A percentile compares a stretch with the other conserved stretches of the same genome.
Conservation (phyloP, 1,140 invertebrate species). For the Drosophila lacertosa region DNA sequence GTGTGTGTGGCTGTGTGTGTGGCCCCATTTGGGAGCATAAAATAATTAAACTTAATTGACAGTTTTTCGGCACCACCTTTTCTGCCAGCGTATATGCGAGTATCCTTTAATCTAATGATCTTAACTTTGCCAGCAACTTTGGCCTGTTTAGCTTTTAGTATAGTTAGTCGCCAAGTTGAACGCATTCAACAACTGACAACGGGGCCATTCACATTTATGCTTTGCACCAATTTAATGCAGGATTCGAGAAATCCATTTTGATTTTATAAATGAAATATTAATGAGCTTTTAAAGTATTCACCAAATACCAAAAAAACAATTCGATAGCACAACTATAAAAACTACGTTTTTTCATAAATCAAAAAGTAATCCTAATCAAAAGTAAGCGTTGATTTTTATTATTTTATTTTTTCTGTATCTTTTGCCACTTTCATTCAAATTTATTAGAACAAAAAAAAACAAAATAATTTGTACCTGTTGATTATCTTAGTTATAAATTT, state of each 20-base stretch:
- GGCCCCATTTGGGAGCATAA: slow-evolving; percentile 58
- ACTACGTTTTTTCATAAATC: too few species aligned
- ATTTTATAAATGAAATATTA: background rate
- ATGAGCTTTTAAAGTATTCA: background rate
- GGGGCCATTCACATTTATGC: slow-evolving; percentile 8
- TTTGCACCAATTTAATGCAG: background rate
- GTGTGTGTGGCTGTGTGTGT: slow-evolving; percentile 40
- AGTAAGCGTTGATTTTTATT: background rate
- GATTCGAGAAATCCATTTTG: background rate
- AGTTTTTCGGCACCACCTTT: slow-evolving; percentile 78
- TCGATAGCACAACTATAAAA: too few species aligned
- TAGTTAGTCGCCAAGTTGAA: slow-evolving; percentile 21
- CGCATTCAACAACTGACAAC: background rate
- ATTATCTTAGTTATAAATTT: background rate
- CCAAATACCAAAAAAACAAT: background rate
- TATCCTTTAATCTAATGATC: slow-evolving; percentile 67
- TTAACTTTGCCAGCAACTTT: slow-evolving; percentile 65
- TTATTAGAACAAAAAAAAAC: too few species aligned
- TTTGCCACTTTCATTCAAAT: too few species aligned
- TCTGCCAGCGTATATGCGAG: slow-evolving; percentile 43
- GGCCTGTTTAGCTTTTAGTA: slow-evolving; percentile 66
- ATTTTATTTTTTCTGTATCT: too few species aligned
- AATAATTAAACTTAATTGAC: slow-evolving; percentile 81
- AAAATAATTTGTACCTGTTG: background rate
- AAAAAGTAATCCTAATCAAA: too few species aligned